These are phyloP conservation scores for Leistus spinibarbis DNA, from an alignment of 2,888 invertebrate genomes.

Conservation along the genomic window DNA sequence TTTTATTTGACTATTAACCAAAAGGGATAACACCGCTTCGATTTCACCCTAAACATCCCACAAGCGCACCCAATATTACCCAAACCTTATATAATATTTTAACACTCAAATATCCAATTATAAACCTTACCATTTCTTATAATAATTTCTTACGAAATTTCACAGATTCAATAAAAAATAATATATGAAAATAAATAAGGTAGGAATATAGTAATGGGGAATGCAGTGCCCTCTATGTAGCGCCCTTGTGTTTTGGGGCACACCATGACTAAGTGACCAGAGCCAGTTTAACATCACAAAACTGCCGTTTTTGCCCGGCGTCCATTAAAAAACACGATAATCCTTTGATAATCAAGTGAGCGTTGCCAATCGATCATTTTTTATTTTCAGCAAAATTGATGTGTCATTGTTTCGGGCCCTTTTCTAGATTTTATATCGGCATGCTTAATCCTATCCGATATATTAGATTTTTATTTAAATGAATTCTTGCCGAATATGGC, in stretches of 20 bases:
- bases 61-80: not conserved
- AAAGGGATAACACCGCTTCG: not conserved
- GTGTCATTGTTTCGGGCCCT: conserved; percentile 49
- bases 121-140: not conserved
- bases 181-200: not conserved
- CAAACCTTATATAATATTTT: not conserved
- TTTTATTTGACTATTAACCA: conserved; percentile 9
- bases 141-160: too few species aligned
- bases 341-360: conserved; percentile 57
- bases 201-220: not conserved
- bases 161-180: too few species aligned
- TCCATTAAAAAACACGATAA: conserved; percentile 51
- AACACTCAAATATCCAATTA: not conserved
- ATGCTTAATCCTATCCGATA: conserved; percentile 20
- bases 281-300: conserved; percentile 54
- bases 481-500: not conserved
- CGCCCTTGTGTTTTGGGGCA: not conserved
- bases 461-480: conserved; percentile 27
- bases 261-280: conserved; percentile 41
- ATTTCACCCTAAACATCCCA: not conserved
- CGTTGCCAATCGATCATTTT: conserved; percentile 58
- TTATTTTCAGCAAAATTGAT: conserved; percentile 55
- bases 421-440: conserved; percentile 15
- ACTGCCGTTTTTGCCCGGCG: conserved; percentile 43
- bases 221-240: not conserved